phyloP scores from a whole-genome alignment of 2,888 invertebrate species.

The Eueremaeus valkanovi region DNA sequence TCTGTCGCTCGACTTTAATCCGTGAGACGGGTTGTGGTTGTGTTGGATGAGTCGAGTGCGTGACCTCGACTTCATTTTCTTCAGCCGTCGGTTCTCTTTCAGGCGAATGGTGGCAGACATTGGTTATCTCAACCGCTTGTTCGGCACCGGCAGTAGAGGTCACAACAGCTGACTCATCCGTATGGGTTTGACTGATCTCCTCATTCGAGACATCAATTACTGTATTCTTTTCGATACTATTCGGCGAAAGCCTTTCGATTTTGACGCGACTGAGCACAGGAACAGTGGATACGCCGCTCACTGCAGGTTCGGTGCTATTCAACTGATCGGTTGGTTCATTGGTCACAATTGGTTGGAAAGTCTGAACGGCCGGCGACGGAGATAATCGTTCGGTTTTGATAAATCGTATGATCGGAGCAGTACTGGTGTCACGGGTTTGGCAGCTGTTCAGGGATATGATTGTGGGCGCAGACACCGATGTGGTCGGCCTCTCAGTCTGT shows the following conservation, averaged over 20 bases:
- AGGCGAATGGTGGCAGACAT: not conserved
- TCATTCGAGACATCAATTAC: not conserved
- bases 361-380: not conserved
- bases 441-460: not conserved
- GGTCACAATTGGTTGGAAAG: not conserved
- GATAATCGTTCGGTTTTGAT: slow-evolving; percentile 14
- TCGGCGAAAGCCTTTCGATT: not conserved
- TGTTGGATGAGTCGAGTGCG: not conserved
- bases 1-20: not conserved
- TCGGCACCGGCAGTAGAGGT: not conserved
- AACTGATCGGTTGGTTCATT: not conserved
- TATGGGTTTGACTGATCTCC: not conserved
- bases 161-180: not conserved
- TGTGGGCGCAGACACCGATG: not conserved
- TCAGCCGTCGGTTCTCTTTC: too few relatives aligned
- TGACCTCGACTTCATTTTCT: not conserved
- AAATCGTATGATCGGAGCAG: not conserved
- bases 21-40: not conserved
- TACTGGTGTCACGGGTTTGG: not conserved
- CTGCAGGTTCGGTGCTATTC: not conserved
- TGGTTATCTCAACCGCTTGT: not conserved
- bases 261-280: not conserved
- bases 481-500: too few relatives aligned
- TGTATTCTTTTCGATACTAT: not conserved
- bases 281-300: not conserved